These are phyloP conservation scores for Centropristis striata DNA, from an alignment of 2,113 vertebrate genomes.

Conservation along the genomic window DNA sequence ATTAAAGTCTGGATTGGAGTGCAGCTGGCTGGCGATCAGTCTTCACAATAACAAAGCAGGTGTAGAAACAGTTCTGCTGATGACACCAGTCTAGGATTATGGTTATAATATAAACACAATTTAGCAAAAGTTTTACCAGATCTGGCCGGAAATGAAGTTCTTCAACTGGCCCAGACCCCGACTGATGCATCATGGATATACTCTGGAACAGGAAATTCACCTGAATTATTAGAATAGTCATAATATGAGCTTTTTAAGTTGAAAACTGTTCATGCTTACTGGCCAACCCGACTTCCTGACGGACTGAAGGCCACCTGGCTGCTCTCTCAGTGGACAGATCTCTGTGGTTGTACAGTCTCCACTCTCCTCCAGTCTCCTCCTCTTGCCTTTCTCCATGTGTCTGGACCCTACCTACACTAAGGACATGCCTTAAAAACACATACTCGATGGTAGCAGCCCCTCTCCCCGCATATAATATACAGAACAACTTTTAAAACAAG, in stretches of 20 bases:
- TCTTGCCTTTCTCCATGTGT: constrained; percentile 70
- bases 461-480: constrained; percentile 16
- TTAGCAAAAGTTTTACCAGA: constrained; percentile 23
- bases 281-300: constrained; percentile 18
- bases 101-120: constrained; percentile 10
- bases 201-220: neutral
- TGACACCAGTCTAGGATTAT: constrained; percentile 32
- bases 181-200: constrained; percentile 27
- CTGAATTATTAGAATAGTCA: constrained; percentile 32
- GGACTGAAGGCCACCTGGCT: constrained; percentile 31
- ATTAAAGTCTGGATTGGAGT: constrained; percentile 36
- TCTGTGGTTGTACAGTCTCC: constrained; percentile 45
- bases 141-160: constrained; percentile 30
- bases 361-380: constrained; percentile 41
- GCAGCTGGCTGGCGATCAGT: constrained; percentile 10
- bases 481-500: constrained; percentile 33
- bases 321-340: constrained; percentile 44
- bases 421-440: constrained; percentile 80
- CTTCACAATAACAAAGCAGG: neutral
- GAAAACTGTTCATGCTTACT: constrained; percentile 10
- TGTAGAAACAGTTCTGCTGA: constrained; percentile 30
- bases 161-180: constrained; percentile 17
- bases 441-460: constrained; percentile 39
- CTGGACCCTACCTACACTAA: constrained; percentile 67
- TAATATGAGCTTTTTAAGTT: constrained; percentile 25